Evolutionary conservation across 1,140 invertebrate genomes (phyloP).

Genomic region (Trichonephila clavata): DNA sequence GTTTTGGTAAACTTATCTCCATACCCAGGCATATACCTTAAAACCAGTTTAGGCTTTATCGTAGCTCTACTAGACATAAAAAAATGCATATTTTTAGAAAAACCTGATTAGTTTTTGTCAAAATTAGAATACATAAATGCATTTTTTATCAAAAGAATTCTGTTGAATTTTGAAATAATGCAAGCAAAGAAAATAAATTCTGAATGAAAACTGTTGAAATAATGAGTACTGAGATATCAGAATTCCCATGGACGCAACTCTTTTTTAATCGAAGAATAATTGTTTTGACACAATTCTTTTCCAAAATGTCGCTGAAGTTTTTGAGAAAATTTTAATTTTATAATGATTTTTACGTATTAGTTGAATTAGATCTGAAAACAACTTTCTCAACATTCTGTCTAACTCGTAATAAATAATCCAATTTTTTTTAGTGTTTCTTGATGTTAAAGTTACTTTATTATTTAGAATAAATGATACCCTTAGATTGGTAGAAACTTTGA

Average conservation of each 20-base stretch:
- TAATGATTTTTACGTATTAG: background rate
- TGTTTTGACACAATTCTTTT: background rate
- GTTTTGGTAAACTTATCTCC: too few species aligned
- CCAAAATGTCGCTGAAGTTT: background rate
- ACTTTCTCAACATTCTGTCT: background rate
- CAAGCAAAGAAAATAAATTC: background rate
- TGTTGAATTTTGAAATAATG: background rate
- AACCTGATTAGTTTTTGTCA: too few species aligned
- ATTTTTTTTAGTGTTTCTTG: background rate
- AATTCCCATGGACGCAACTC: background rate
- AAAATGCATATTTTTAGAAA: too few species aligned
- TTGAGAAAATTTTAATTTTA: background rate
- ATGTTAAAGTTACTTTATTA: background rate
- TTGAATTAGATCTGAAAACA: background rate
- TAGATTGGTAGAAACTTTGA: background rate
- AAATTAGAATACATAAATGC: too few species aligned
- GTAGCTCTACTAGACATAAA: too few species aligned
- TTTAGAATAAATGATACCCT: background rate
- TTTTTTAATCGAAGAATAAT: background rate
- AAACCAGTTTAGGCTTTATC: too few species aligned
- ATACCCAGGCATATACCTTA: too few species aligned
- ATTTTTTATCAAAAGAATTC: too few species aligned
- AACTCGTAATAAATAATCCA: background rate
- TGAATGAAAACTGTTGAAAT: background rate
- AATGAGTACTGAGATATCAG: background rate